These are phyloP conservation scores for Arvicola amphibius DNA, from an alignment of 2,797 vertebrate genomes.

Conservation along the genomic window DNA sequence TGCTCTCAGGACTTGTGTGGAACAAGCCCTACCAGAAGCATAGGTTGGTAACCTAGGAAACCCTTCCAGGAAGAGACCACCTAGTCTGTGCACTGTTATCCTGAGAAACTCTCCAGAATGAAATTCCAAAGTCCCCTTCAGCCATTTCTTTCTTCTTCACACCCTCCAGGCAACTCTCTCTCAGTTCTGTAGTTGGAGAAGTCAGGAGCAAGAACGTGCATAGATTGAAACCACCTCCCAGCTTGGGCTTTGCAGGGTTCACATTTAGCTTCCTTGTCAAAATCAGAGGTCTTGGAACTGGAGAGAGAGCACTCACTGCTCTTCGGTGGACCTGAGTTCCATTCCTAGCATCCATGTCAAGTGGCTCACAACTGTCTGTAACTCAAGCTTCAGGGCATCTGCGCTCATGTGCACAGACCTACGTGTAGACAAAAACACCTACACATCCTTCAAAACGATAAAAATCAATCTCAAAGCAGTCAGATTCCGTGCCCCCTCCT, in stretches of 20 bases:
- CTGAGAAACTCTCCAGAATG: conserved; percentile 18
- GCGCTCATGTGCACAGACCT: not conserved
- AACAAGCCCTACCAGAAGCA: not conserved
- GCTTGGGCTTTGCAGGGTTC: not conserved
- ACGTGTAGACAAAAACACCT: not conserved
- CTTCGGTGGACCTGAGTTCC: not conserved
- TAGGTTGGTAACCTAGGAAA: not conserved
- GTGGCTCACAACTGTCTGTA: not conserved
- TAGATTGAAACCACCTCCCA: not conserved
- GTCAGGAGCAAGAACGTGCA: not conserved
- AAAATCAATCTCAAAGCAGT: not conserved
- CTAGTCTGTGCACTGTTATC: not conserved
- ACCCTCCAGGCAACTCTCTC: not conserved
- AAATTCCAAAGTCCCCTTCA: not conserved
- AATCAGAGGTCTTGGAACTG: not conserved
- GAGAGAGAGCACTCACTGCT: not conserved
- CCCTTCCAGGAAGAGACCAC: not conserved
- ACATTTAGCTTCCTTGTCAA: not conserved
- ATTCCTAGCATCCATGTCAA: not conserved
- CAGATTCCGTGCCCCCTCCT: not conserved
- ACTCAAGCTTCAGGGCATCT: not conserved
- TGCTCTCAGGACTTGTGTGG: not conserved
- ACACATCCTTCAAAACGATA: not conserved
- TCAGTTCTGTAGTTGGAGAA: not conserved
- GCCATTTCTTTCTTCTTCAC: not conserved